phyloP scores from a whole-genome alignment of 2,888 invertebrate genomes.

The Orthosia gothica region DNA sequence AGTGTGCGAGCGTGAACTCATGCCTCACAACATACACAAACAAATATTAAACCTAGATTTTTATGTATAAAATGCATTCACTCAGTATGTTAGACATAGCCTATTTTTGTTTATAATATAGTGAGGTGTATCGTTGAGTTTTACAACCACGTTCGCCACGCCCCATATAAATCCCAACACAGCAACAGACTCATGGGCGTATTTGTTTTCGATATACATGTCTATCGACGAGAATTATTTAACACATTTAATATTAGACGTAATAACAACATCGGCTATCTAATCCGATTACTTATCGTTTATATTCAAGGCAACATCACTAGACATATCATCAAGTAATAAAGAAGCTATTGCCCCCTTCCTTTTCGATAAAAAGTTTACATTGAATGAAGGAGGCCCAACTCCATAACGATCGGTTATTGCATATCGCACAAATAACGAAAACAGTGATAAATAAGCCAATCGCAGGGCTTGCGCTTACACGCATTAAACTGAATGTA shows the following conservation, averaged over 20 bases:
- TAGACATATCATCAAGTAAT: constrained; percentile 67
- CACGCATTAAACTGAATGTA: constrained; percentile 79
- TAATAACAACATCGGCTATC: constrained; percentile 64
- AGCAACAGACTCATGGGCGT: constrained; percentile 77
- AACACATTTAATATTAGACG: constrained; percentile 55
- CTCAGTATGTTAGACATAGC: constrained; percentile 90
- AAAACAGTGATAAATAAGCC: constrained; percentile 70
- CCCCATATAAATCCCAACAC: constrained; percentile 81
- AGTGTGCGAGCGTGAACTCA: constrained; percentile 91
- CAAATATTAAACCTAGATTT: constrained; percentile 87
- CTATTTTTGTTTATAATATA: constrained; percentile 86
- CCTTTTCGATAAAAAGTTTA: constrained; percentile 81
- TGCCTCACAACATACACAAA: constrained; percentile 90
- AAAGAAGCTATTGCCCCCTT: constrained; percentile 80
- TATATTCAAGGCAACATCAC: constrained; percentile 68
- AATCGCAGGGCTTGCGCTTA: constrained; percentile 73
- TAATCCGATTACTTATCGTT: constrained; percentile 62
- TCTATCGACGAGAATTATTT: constrained; percentile 58
- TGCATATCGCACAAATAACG: constrained; percentile 67
- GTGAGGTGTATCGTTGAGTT: constrained; percentile 89
- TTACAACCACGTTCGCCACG: constrained; percentile 85
- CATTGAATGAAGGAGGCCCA: constrained; percentile 78
- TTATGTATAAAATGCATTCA: constrained; percentile 91
- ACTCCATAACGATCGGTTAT: constrained; percentile 71
- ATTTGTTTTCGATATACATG: constrained; percentile 58